Base-by-base conservation (phyloP, 2,888 invertebrate species). In the Chesias legatella region DNA sequence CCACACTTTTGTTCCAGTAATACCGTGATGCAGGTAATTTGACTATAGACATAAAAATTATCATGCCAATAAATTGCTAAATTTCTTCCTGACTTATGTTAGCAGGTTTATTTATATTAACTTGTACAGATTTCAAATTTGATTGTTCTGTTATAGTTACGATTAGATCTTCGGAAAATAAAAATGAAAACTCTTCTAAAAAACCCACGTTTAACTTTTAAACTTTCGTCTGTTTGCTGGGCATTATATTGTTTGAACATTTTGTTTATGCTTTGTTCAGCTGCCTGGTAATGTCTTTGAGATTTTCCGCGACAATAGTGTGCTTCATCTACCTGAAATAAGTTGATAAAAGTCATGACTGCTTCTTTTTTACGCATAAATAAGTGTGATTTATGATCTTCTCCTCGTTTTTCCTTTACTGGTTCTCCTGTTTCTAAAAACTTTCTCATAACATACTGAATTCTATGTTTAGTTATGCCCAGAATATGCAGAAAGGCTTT, bases 231-330 rank as follows among this genome's bases (percentile, higher is more conserved):
- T 34, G 33, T 38, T 34, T 40, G 35, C 31, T 50, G 49, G 7
- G 26, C 20, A 47, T 49, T 56, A 34, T 50, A 56, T 25, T 35
- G 39, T 35, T 42, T 49, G 23, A 35, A 45, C 39, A 53, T 36
- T 35, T 53, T 49, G 32, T 48, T 48, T 7, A 56, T 56, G 26
- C 27, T 43, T 8, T 53, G 39, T 36, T 51, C 48, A 7, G 49
- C 40, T 20, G 46, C 9, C 23, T 51, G 38, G 24, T 53, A 51
- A 24, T 25, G 23, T 45, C 46, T 37, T 31, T 40, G 27, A 25
- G 44, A 35, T 30, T 50, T 38, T 27, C 43, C 41, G 6, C 58
- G 43, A 34, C 54, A 60, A 33, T 59, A 59, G 27, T 56, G 59
- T 10, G 51, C 34, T 48, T 62, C 53, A 9, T 53, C 27, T 13